A percentile compares a stretch with the other conserved stretches of the same genome.
Conservation (phyloP, 2,888 invertebrate genomes). For the Exephanes ischioxanthus region DNA sequence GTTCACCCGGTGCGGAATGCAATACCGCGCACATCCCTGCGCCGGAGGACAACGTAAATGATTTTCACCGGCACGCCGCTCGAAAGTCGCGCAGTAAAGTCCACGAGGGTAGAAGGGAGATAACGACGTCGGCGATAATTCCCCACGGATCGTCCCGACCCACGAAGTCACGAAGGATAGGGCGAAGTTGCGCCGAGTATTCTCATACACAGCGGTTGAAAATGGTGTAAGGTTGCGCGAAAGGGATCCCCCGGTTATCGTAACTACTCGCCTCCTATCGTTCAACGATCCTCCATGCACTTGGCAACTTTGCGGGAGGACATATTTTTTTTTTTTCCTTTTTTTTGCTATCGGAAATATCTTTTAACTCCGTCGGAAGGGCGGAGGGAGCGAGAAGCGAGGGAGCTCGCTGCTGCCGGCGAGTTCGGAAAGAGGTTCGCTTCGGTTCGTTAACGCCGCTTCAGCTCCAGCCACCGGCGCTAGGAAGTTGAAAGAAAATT, state of each 20-base stretch:
- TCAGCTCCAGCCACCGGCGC: conserved; percentile 21
- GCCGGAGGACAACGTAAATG: conserved; percentile 21
- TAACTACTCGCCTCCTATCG: conserved; percentile 29
- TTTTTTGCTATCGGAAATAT: conserved; percentile 47
- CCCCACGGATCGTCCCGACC: conserved; percentile 28
- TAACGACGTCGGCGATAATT: conserved; percentile 33
- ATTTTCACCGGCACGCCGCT: conserved; percentile 10
- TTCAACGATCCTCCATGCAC: conserved; percentile 22
- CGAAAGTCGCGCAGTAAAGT: neutral
- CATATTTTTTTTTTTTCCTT: conserved; percentile 20
- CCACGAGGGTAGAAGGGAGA: neutral
- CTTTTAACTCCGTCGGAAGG: conserved; percentile 14
- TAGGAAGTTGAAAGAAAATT: neutral
- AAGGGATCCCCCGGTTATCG: conserved; percentile 32
- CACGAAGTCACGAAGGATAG: conserved; percentile 11
- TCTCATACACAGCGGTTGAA: neutral
- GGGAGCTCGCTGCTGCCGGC: neutral
- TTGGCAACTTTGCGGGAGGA: conserved; percentile 53
- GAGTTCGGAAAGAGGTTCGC: conserved; percentile 55
- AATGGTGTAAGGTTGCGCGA: neutral
- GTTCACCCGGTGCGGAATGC: conserved; percentile 13
- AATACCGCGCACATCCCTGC: neutral
- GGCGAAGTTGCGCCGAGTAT: neutral
- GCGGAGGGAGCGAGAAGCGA: conserved; percentile 6
- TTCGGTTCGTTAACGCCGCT: conserved; percentile 56